Conservation (phyloP, 2,888 invertebrate genomes). For the Noctua comes region DNA sequence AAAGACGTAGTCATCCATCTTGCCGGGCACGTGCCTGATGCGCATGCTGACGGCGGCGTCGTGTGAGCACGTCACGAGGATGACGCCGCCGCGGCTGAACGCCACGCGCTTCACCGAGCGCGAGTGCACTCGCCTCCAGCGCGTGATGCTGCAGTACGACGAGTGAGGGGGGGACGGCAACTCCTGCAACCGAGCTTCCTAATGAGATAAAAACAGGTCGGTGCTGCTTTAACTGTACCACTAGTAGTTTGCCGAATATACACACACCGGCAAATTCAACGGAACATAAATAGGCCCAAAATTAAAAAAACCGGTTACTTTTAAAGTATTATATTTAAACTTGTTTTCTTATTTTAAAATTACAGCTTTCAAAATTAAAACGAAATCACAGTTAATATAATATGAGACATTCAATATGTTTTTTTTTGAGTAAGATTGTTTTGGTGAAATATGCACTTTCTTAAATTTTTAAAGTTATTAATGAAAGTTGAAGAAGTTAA, state of each 20-base stretch:
- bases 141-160: conserved; percentile 84
- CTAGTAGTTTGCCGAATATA: background rate
- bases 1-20: conserved; percentile 88
- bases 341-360: background rate
- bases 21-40: conserved; percentile 85
- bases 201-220: background rate
- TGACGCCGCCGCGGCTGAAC: conserved; percentile 84
- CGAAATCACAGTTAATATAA: no score
- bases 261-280: no score
- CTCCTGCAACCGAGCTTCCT: conserved; percentile 80
- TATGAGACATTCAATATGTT: no score
- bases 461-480: no score
- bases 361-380: no score
- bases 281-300: no score
- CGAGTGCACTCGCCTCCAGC: conserved; percentile 85
- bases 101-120: conserved; percentile 86
- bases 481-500: no score
- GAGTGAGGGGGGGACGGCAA: conserved; percentile 85
- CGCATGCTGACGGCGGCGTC: conserved; percentile 88
- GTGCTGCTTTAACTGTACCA: background rate
- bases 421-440: no score
- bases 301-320: background rate
- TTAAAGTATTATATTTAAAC: no score
- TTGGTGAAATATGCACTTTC: no score
- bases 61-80: conserved; percentile 90